Conservation (phyloP, 30 jellyfish, hydroid and myxozoan species). For the Morbakka virulenta region DNA sequence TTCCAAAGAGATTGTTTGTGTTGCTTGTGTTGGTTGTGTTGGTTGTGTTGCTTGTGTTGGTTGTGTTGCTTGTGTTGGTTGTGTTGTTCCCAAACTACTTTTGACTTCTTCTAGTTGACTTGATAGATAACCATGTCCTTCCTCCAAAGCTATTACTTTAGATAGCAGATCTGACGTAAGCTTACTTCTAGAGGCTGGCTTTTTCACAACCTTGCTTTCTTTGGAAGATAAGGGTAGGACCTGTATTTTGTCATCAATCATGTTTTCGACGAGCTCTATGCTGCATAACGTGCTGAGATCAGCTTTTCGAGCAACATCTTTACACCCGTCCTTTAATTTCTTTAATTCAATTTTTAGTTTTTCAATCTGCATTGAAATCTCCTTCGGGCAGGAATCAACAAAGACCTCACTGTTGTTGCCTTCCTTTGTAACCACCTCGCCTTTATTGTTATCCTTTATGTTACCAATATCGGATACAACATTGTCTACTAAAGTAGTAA, state of each 20-base stretch:
- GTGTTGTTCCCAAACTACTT: neutral
- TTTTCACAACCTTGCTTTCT: neutral
- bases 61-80: no score
- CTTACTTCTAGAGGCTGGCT: neutral
- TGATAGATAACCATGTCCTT: neutral
- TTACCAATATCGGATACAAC: conserved; percentile 56
- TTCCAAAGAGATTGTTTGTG: neutral
- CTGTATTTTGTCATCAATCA: conserved; percentile 34
- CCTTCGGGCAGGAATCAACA: neutral
- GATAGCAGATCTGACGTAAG: neutral
- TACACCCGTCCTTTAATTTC: conserved; percentile 25
- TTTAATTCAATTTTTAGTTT: neutral
- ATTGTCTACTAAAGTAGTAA: conserved; percentile 61
- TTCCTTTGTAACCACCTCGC: neutral
- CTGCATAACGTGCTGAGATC: conserved; percentile 41
- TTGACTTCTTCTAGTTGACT: neutral
- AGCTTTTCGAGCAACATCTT: conserved; percentile 20
- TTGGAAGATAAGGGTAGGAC: neutral
- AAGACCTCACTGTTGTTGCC: neutral
- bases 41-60: neutral
- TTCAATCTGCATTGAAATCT: neutral
- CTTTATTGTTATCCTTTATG: conserved; percentile 3
- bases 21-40: no score
- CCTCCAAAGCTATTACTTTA: neutral
- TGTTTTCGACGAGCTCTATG: conserved; percentile 21